Evolutionary conservation across 2,797 vertebrate species (phyloP).

Genomic region (Eleutherodactylus coqui): DNA sequence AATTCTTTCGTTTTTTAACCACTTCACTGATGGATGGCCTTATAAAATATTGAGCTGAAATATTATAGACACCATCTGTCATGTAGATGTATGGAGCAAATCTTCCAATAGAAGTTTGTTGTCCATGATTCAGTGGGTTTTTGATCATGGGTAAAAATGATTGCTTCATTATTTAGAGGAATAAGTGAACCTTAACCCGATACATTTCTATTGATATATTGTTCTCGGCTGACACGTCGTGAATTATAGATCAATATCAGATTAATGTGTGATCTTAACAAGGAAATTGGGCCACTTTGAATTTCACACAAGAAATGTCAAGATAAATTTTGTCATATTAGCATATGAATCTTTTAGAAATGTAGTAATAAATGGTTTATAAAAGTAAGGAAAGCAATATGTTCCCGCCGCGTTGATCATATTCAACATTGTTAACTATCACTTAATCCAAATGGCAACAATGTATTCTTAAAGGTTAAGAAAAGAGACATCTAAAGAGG

Average conservation of each 20-base stretch:
- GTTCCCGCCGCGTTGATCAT: background rate
- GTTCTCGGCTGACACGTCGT: conserved; percentile 50
- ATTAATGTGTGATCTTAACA: conserved; percentile 61
- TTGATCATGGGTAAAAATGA: conserved; percentile 62
- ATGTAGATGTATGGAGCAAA: conserved; percentile 53
- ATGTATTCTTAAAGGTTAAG: too few relatives aligned
- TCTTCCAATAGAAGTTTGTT: conserved; percentile 52
- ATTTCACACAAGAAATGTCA: conserved; percentile 40
- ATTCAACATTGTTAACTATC: background rate
- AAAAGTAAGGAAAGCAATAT: conserved; percentile 23
- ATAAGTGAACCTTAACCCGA: conserved; percentile 58
- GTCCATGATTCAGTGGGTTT: conserved; percentile 63
- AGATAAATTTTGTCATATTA: conserved; percentile 49
- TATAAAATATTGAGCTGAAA: conserved; percentile 59
- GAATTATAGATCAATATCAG: conserved; percentile 64
- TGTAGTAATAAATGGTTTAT: conserved; percentile 43
- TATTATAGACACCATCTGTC: conserved; percentile 58
- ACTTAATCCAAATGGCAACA: background rate
- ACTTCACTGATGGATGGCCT: conserved; percentile 57
- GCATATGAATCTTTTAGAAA: conserved; percentile 32
- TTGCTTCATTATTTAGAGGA: conserved; percentile 62
- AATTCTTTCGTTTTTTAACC: conserved; percentile 48
- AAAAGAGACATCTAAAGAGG: too few relatives aligned
- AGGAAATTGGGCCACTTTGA: conserved; percentile 45
- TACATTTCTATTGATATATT: conserved; percentile 62